Base-by-base conservation (phyloP, 2,797 vertebrate species). In the Pipistrellus pipistrellus region DNA sequence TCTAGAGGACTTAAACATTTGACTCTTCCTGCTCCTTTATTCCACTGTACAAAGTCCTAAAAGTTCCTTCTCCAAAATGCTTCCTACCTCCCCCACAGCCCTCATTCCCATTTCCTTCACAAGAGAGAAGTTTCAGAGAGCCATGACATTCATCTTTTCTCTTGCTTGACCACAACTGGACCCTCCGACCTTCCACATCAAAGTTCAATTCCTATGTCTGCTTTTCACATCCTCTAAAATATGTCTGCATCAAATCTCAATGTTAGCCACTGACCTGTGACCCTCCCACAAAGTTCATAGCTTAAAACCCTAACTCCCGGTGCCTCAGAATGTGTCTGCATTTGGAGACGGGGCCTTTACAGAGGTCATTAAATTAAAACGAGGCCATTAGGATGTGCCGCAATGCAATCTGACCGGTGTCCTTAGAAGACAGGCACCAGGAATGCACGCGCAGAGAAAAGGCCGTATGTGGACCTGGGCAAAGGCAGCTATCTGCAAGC, bases 51-150 rank as follows among this genome's bases (percentile, higher is more conserved):
- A 83, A 85, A 73, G n/a, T 51, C 51, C 68, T 76, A 55, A 64
- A 5, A 89, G 46, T 76, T 80, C 46, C n/a, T 91, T 87, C 66
- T 94, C 76, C 51, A 59, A 62, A 88, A 69, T 75, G n/a, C 44
- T 55, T 59, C 46, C 85, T 13, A 68, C 2, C 4, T 14, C 20
- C 5, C 9, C 21, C 25, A 13, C 5, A 14, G 27, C 41, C 30
- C 21, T 88, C 23, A 15, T 46, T 78, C 83, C 88, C 38, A 73
- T 13, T 35, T 76, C 32, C 10, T 38, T 15, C 44, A 62, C 3
- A 73, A 93, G 44, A 89, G 46, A 21, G 20, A 90, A 64, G 23
- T 71, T 75, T 53, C 20, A 38, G 41, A 81, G 89, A 92, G 55
- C 5, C 51, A 35, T 32, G 27, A 32, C 41, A 44, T 20, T n/a